Conservation (phyloP, 1,140 invertebrate species). For the Dufourea novaeangliae region DNA sequence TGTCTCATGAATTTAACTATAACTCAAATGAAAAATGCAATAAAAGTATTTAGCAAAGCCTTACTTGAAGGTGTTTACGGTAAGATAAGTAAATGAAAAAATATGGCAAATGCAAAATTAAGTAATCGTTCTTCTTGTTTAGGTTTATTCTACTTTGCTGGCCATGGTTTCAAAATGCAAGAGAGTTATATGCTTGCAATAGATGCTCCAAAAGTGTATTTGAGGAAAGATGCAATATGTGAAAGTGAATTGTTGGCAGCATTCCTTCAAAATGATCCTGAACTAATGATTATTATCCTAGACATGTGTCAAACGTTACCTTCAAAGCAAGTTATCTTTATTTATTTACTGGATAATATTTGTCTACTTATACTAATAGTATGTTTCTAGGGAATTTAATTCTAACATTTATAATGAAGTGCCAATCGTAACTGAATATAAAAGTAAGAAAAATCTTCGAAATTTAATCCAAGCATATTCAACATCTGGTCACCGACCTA, state of each 20-base stretch:
- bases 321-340: conserved; percentile 59
- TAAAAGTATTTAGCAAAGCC: conserved; percentile 68
- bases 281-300: conserved; percentile 73
- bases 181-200: conserved; percentile 76
- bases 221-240: conserved; percentile 73
- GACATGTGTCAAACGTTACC: conserved; percentile 77
- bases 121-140: conserved; percentile 18
- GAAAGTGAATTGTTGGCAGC: conserved; percentile 74
- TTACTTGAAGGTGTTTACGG: conserved; percentile 74
- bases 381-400: conserved; percentile 71
- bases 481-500: conserved; percentile 72
- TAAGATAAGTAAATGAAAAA: conserved; percentile 47
- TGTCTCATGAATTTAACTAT: conserved; percentile 70
- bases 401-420: conserved; percentile 71
- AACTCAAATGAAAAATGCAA: conserved; percentile 73
- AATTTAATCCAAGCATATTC: conserved; percentile 76
- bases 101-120: background rate
- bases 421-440: conserved; percentile 70
- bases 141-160: conserved; percentile 78
- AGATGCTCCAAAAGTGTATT: conserved; percentile 71
- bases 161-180: conserved; percentile 79
- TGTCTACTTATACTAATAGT: conserved; percentile 10
- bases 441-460: conserved; percentile 69
- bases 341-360: conserved; percentile 17
- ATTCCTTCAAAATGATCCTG: conserved; percentile 70